These are phyloP conservation scores for Pungitius pungitius DNA, from an alignment of 2,113 vertebrate species.

Conservation along the genomic window DNA sequence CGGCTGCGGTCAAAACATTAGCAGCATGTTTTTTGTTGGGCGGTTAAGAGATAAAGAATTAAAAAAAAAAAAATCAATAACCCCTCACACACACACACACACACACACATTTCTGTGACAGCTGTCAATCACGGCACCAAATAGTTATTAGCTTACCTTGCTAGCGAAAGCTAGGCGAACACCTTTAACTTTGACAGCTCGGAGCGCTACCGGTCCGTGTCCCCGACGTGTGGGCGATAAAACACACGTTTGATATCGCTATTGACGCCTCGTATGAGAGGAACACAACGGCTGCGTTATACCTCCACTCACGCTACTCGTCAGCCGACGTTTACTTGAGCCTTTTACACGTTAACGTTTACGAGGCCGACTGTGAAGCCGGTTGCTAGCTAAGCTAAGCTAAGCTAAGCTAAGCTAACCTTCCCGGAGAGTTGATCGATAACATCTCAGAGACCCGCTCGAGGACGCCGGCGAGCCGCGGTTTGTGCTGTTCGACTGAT, in stretches of 20 bases:
- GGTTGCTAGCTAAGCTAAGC: slow-evolving; percentile 58
- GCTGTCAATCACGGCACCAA: neutral
- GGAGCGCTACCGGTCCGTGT: neutral
- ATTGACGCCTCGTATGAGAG: too few relatives aligned
- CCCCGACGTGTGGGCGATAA: neutral
- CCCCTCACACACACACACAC: neutral
- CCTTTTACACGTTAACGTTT: neutral
- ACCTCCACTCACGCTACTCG: neutral
- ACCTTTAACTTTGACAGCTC: slow-evolving; percentile 33
- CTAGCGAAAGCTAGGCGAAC: slow-evolving; percentile 1
- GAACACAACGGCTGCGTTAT: neutral
- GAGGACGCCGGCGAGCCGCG: too few relatives aligned
- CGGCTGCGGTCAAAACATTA: neutral
- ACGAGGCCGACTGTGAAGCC: slow-evolving; percentile 22
- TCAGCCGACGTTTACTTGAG: slow-evolving; percentile 41
- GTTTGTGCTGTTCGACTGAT: neutral
- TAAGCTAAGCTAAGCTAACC: too few relatives aligned
- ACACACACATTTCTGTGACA: slow-evolving; percentile 4
- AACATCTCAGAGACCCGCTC: neutral
- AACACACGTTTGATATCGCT: neutral
- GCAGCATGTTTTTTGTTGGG: neutral
- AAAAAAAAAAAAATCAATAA: neutral
- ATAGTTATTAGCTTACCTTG: neutral
- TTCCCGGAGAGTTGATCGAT: neutral
- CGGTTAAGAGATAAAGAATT: neutral